Base-by-base conservation (phyloP, 2,113 vertebrate species). In the Melospiza melodia region DNA sequence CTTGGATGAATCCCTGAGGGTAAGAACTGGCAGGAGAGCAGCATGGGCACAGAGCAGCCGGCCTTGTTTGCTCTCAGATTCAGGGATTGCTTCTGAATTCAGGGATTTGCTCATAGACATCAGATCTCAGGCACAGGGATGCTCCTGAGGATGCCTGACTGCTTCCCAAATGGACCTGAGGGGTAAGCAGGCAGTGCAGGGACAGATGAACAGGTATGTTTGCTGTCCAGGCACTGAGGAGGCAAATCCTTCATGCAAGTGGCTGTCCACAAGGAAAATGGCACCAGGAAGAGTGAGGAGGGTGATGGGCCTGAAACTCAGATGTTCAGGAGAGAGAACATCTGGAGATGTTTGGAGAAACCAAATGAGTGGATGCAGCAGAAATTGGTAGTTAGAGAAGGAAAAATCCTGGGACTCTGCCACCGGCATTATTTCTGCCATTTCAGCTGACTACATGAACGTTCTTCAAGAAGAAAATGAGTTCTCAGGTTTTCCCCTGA, bases 121-220 rank as follows among this genome's bases (percentile, higher is more conserved):
- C 1, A 0, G 7, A 6, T 49, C 33, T 55, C 5, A 3, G 24
- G n/a, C 43, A 79, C 11, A 51, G 48, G 22, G 37, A 46, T 71
- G 41, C 11, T 62, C n/a, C 21, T 44, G 35, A 52, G 27, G 44
- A 57, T 61, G 41, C 3, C 31, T 35, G 19, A 12, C 10, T 61
- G 35, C 33, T 91, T 48, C 15, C 9, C 4, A 4, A 0, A 4
- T 41, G 61, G 23, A 41, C 8, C 22, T 5, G 6, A 44, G 39
- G 12, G 2, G 11, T 18, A 6, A 63, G 10, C 8, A 7, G 43
- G 18, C n/a, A 52, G 18, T 1, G 4, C 43, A 2, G 7, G 30
- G 6, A 30, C 8, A 49, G 28, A 27, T 59, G 24, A 39, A 49
- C 10, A 5, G 15, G 10, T 5, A 5, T 67, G 12, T 65, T 84